Base-by-base conservation (phyloP, 35 echinoderm and acorn worm genomes). In the Anneissia japonica region DNA sequence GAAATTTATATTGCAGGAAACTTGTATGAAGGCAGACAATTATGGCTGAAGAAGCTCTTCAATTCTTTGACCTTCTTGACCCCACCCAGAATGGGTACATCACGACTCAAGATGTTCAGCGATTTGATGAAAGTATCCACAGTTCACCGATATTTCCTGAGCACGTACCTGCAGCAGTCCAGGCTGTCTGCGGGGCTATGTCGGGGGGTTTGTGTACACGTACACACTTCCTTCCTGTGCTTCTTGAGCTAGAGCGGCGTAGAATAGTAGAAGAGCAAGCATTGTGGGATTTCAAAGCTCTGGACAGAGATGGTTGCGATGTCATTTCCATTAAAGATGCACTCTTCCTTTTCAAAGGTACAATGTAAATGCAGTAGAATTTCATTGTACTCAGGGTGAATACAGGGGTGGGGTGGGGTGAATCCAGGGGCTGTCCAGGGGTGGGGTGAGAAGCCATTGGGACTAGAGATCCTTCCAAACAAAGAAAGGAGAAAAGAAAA, bases 271-370 rank as follows among this genome's bases (percentile, higher is more conserved):
- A 94, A 73, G 80, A 98, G 32, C 73, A 89, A 83, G 86, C 91
- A 5, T 91, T 89, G 95, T 98, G 95, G 95, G 95, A 98, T 83
- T 98, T 98, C 81, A 91, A 94, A 84, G 93, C 89, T 26, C 86
- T 98, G 0, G 95, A 98, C 73, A 93, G 56, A 78, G 84, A 82
- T 29, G 95, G 86, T 35, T 74, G 43, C 4, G 86, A 91, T 46
- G 84, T 78, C 40, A 93, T 98, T 32, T 86, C 95, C 9, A 81
- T 89, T n/a, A 90, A 93, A 28, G 95, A 93, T 76, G 81, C 92
- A 14, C 74, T 98, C 86, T 86, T 98, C 46, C 84, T 98, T 38
- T 91, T 98, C 82, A 98, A 89, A 84, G 51, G 51, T 64, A 45
- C 40, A n/a, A n/a, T n/a, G n/a, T n/a, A n/a, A n/a, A n/a, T n/a